Conservation (phyloP, 2,113 vertebrate species). For the Bettongia penicillata region DNA sequence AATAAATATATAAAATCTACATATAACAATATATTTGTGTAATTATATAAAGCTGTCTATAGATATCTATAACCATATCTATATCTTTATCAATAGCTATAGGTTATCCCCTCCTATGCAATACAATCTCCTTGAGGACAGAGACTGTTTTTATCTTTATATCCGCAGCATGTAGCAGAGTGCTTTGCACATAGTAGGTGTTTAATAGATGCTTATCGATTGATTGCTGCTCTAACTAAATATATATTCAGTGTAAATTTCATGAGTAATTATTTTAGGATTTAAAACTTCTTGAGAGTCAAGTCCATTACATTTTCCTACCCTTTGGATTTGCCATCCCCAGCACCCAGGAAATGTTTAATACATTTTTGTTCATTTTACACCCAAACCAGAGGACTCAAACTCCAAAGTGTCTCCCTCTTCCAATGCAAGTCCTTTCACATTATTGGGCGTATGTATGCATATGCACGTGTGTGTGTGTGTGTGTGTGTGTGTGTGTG, state of each 20-base stretch:
- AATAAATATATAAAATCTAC: too few relatives aligned
- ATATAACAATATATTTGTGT: background rate
- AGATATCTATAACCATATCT: background rate
- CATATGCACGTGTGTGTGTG: too few relatives aligned
- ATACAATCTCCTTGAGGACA: background rate
- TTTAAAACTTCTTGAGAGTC: too few relatives aligned
- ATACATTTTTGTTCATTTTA: background rate
- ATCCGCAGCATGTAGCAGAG: background rate
- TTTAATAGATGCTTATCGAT: too few relatives aligned
- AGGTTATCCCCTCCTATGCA: background rate
- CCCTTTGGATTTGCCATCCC: background rate
- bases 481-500: background rate
- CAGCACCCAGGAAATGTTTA: background rate
- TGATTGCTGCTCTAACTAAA: too few relatives aligned
- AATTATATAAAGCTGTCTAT: background rate
- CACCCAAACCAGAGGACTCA: background rate
- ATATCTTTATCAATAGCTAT: background rate
- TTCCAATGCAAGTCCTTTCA: background rate
- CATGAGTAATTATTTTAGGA: too few relatives aligned
- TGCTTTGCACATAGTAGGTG: too few relatives aligned
- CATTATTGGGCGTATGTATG: background rate
- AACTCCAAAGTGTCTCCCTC: background rate
- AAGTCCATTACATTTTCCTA: background rate
- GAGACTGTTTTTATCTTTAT: background rate
- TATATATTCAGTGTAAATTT: too few relatives aligned